Percentiles rank a stretch among this genome's conserved stretches.
Evolutionary conservation across 2,113 vertebrate genomes (phyloP).

Genomic region (Merops nubicus): DNA sequence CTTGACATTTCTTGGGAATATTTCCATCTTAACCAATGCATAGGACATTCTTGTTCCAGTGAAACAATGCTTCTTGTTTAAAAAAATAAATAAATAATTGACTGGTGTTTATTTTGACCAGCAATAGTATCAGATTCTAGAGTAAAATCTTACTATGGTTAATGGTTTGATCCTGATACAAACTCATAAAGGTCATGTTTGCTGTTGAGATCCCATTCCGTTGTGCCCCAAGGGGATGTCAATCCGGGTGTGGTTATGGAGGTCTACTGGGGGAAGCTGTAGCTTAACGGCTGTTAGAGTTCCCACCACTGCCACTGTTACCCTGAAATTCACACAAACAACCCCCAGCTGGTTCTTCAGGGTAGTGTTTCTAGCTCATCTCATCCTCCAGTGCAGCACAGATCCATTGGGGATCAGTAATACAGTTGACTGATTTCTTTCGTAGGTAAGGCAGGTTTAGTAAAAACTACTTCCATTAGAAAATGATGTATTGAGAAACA

Average conservation of each 20-base stretch:
- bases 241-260: neutral
- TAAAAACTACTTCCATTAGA: neutral
- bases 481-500: neutral
- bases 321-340: neutral
- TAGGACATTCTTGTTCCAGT: neutral
- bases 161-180: constrained; percentile 48
- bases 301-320: neutral
- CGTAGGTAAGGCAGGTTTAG: neutral
- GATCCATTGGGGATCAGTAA: neutral
- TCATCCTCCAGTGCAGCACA: neutral
- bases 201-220: constrained; percentile 20
- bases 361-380: neutral
- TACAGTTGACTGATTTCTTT: neutral
- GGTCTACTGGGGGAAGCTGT: neutral
- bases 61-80: neutral
- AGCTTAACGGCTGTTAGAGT: neutral
- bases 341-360: neutral
- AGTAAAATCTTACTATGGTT: constrained; percentile 35
- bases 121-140: neutral
- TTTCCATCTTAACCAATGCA: neutral
- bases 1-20: neutral
- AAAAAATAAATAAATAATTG: neutral
- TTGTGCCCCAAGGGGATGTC: constrained; percentile 28
- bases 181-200: constrained; percentile 61
- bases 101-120: constrained; percentile 10